These are phyloP conservation scores for Amorpha juglandis DNA, from an alignment of 2,888 invertebrate genomes.

Conservation along the genomic window DNA sequence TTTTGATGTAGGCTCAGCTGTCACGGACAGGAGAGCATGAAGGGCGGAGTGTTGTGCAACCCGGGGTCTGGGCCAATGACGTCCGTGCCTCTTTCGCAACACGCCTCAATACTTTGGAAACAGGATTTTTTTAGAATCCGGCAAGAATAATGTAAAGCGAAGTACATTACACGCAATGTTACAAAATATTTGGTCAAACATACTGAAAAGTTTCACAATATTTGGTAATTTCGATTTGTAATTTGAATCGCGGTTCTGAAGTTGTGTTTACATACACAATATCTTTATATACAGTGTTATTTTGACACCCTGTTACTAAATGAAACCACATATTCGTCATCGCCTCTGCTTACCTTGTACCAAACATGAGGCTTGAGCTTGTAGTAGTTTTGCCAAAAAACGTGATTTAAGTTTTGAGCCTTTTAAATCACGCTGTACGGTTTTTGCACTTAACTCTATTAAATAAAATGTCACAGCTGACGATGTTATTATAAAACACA, in stretches of 20 bases:
- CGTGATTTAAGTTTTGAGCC: no score
- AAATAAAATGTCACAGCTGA: no score
- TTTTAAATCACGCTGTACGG: no score
- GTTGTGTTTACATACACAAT: no score
- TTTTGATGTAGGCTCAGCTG: conserved; percentile 40
- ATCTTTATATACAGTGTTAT: no score
- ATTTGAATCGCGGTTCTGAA: neutral
- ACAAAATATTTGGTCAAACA: neutral
- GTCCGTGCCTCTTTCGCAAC: conserved; percentile 22
- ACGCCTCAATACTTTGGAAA: conserved; percentile 31
- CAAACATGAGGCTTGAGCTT: no score
- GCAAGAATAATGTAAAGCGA: neutral
- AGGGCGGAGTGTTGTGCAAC: conserved; percentile 38
- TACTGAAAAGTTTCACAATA: neutral
- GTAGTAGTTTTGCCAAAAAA: no score
- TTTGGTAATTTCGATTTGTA: neutral
- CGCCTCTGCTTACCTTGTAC: no score
- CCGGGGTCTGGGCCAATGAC: conserved; percentile 3
- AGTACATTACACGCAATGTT: neutral
- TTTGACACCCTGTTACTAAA: no score
- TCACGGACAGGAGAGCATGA: conserved; percentile 58
- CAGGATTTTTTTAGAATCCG: conserved; percentile 2
- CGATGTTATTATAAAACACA: no score
- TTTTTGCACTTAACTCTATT: no score
- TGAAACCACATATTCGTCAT: no score